Conservation (phyloP, 2,888 invertebrate species). For the Amblyjoppa fuscipennis region DNA sequence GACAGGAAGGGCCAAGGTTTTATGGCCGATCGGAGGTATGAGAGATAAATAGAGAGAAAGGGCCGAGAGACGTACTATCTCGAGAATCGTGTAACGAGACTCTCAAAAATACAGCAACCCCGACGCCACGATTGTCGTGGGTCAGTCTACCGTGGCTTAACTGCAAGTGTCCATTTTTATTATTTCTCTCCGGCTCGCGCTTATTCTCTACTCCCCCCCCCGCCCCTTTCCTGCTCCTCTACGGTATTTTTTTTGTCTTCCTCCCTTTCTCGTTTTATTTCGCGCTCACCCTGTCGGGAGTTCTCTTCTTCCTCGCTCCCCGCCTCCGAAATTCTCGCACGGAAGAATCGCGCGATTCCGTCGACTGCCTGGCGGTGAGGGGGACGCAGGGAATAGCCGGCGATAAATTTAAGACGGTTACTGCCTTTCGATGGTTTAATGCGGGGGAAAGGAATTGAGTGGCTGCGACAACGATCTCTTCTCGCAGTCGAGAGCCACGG, state of each 20-base stretch:
- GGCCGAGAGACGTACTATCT: slow-evolving; percentile 65
- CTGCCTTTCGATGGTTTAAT: slow-evolving; percentile 82
- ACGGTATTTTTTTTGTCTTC: slow-evolving; percentile 48
- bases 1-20: slow-evolving; percentile 80
- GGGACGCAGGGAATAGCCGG: slow-evolving; percentile 74
- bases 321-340: slow-evolving; percentile 44
- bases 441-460: slow-evolving; percentile 80
- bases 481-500: slow-evolving; percentile 64
- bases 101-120: slow-evolving; percentile 79
- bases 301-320: slow-evolving; percentile 24
- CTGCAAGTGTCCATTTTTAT: slow-evolving; percentile 83
- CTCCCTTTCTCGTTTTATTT: slow-evolving; percentile 59
- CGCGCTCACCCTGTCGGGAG: slow-evolving; percentile 51
- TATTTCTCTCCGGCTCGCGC: slow-evolving; percentile 74
- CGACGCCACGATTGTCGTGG: slow-evolving; percentile 81
- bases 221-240: slow-evolving; percentile 49
- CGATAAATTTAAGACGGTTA: slow-evolving; percentile 83
- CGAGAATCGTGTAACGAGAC: slow-evolving; percentile 81
- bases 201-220: slow-evolving; percentile 61
- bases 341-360: slow-evolving; percentile 52
- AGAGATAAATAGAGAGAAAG: slow-evolving; percentile 74
- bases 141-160: slow-evolving; percentile 83
- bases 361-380: slow-evolving; percentile 12
- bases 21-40: slow-evolving; percentile 74
- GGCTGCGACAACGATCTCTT: slow-evolving; percentile 77